Conservation (phyloP, 2,797 vertebrate genomes). For the Euthynnus affinis region DNA sequence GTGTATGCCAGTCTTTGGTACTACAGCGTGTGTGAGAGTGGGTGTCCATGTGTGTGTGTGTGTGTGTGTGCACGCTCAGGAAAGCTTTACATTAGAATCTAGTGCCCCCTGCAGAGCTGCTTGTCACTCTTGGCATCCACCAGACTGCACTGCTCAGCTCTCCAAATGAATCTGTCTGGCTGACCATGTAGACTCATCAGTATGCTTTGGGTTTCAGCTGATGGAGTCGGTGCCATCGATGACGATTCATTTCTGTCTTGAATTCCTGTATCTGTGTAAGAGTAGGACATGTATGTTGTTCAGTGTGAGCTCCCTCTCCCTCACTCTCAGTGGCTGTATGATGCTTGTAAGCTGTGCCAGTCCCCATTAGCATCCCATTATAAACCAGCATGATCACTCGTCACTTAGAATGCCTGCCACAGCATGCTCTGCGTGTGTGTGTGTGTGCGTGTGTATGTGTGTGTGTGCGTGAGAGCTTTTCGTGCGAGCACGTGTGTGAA, state of each 20-base stretch:
- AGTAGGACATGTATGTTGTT: slow-evolving; percentile 55
- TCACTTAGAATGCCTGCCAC: slow-evolving; percentile 80
- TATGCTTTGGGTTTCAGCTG: slow-evolving; percentile 68
- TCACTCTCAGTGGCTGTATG: slow-evolving; percentile 61
- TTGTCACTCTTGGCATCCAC: slow-evolving; percentile 59
- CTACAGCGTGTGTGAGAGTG: slow-evolving; percentile 32
- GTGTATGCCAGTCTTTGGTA: slow-evolving; percentile 64
- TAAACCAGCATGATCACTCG: slow-evolving; percentile 83
- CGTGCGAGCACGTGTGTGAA: slow-evolving; percentile 39
- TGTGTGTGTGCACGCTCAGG: neutral
- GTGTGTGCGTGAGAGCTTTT: slow-evolving; percentile 20
- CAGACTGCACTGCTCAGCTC: slow-evolving; percentile 53
- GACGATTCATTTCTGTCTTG: slow-evolving; percentile 56
- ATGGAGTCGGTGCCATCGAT: slow-evolving; percentile 61
- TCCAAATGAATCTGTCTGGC: slow-evolving; percentile 65
- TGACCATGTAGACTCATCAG: slow-evolving; percentile 71
- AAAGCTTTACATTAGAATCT: slow-evolving; percentile 72
- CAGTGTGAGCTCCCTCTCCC: slow-evolving; percentile 40
- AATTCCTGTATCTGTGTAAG: slow-evolving; percentile 14
- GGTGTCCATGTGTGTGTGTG: neutral
- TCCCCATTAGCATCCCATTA: slow-evolving; percentile 84
- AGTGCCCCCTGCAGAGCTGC: slow-evolving; percentile 68
- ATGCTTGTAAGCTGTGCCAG: slow-evolving; percentile 81
- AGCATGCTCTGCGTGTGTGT: slow-evolving; percentile 57
- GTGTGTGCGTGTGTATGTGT: slow-evolving; percentile 39